Evolutionary conservation across 2,797 vertebrate species (phyloP), one percentile per base, ranked within the genome.

Genomic region (Gastrophryne carolinensis): DNA sequence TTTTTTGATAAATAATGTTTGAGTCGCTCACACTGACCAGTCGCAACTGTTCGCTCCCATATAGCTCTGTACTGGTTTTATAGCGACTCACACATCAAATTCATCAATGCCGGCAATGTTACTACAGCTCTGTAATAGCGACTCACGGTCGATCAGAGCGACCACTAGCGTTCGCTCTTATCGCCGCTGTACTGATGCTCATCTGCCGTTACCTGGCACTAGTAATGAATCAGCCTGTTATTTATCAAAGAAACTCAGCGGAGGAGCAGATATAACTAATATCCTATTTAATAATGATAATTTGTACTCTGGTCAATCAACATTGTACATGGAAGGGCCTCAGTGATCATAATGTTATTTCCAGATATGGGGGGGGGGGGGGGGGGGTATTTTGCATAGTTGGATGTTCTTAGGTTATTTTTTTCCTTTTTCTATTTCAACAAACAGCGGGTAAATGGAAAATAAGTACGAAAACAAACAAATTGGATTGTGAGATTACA

Each of bases 401-500:
- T 49, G 34, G 21, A 58, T 12, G 19, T 44, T 3, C 49, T 21
- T 5, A 32, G 52, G 29, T 23, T 30, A 2, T 1, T 27, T 26
- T 58, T 27, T 49, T n/a, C 32, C 21, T 13, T 49, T 73, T 47
- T 4, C 54, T 53, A 67, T 53, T 30, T 27, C 26, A 41, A 75
- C 37, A 75, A 67, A 65, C 72, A 65, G 49, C 63, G 68, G 64
- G 54, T 53, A 75, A 61, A 32, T 54, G 13, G 44, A 41, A 32
- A 9, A 15, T 11, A 5, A 35, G 56, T 44, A 34, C 30, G 47
- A 68, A 68, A 61, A 41, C n/a, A 3, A 68, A 61, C 30, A 53
- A 75, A 75, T 75, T 53, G 53, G 73, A 61, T 68, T 75, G 61
- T 32, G 53, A 60, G 41, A 75, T 75, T 75, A 50, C 73, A 75